Evolutionary conservation across 2,888 invertebrate species (phyloP).

Genomic region (Andrena bucephala): DNA sequence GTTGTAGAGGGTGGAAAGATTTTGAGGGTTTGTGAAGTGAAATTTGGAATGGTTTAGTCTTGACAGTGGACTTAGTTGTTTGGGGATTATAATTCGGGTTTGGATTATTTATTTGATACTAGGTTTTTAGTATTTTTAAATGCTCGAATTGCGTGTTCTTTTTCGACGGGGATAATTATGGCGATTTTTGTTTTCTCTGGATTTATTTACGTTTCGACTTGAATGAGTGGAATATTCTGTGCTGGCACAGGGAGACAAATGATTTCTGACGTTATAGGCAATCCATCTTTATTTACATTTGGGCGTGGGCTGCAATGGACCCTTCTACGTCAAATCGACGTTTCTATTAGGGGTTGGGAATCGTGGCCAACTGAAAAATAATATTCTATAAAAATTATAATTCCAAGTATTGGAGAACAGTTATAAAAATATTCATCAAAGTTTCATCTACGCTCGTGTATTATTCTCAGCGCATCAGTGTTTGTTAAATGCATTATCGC

Average conservation of each 20-base stretch:
- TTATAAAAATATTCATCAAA: neutral
- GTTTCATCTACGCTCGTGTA: neutral
- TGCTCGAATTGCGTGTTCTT: no score
- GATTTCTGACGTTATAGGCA: constrained; percentile 2
- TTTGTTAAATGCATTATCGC: neutral
- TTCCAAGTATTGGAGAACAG: neutral
- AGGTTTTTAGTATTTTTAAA: no score
- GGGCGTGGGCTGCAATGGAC: constrained; percentile 42
- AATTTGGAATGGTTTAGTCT: no score
- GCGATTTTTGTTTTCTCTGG: no score
- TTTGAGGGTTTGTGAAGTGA: neutral
- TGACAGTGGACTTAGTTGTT: no score
- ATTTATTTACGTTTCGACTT: no score
- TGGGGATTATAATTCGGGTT: no score
- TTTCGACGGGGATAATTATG: no score
- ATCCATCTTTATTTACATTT: constrained; percentile 26
- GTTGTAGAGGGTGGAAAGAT: neutral
- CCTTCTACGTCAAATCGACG: constrained; percentile 3
- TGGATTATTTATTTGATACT: no score
- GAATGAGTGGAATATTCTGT: neutral
- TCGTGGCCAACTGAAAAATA: neutral
- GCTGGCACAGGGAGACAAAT: neutral
- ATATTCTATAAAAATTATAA: neutral
- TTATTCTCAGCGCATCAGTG: neutral
- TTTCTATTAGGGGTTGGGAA: neutral